Base-by-base conservation (phyloP, 2,113 vertebrate species). In the Anser cygnoides region DNA sequence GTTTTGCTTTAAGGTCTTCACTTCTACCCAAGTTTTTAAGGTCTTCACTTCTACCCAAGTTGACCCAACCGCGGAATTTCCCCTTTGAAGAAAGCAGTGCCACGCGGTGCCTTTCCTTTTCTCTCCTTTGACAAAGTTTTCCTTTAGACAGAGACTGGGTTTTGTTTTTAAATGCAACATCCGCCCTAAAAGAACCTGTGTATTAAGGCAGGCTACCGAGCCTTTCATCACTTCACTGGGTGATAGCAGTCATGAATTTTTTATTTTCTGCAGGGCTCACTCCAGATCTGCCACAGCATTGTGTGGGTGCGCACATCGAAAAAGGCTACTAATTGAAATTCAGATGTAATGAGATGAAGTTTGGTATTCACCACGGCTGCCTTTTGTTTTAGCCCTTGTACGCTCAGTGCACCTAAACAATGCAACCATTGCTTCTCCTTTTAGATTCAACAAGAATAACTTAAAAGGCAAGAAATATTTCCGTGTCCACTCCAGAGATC, bases 261-360 rank as follows among this genome's bases (percentile, higher is more conserved):
- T 97, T 97, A 97, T 97, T 97, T 98, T 97, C 94, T 98, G 89
- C 84, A 73, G 96, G 87, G 82, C 94, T 94, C 81, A 84, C 87
- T 97, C 95, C 92, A 92, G 96, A 96, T 97, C 33, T 91, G 92
- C 96, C 96, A 97, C 88, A 79, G 85, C 89, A 72, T 89, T 96
- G 82, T 97, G 92, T 96, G 93, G 89, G 95, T 96, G 95, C 96
- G 93, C 93, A 72, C 88, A 74, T 96, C 87, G 90, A 90, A 86
- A 95, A 94, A 93, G 91, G 93, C 93, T 96, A 93, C 97, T 98
- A 86, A 97, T 97, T 97, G 97, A 98, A 97, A 98, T 98, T 98
- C 98, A 97, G 95, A 98, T 98, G 96, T 97, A 97, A 97, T 23
- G 50, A 98, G 94, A 94, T 94, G 95, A 96, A 97, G 95, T 95